A percentile compares a stretch with the other conserved stretches of the same genome.
Evolutionary conservation across 2,888 invertebrate genomes (phyloP).

Genomic region (Oligia strigilis): DNA sequence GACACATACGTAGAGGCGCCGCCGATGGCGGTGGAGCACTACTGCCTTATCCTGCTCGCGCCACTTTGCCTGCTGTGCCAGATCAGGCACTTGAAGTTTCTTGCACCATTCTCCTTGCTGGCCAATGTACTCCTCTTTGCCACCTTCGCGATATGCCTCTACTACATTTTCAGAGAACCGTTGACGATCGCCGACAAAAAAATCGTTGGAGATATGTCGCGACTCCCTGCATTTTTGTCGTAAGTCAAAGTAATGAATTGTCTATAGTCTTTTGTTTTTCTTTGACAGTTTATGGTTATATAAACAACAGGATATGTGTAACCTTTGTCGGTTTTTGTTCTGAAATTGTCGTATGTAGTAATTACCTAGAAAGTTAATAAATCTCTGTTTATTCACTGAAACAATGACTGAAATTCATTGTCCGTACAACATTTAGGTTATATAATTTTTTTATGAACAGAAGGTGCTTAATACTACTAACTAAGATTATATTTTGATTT

Average conservation of each 20-base stretch:
- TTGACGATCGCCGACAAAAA: constrained; percentile 86
- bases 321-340: not conserved
- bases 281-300: not conserved
- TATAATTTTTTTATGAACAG: too few relatives aligned
- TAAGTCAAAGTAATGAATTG: constrained; percentile 71
- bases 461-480: not conserved
- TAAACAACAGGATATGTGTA: not conserved
- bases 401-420: not conserved
- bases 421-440: too few relatives aligned
- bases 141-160: constrained; percentile 95
- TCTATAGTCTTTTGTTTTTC: constrained; percentile 2
- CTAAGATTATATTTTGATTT: not conserved
- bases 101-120: constrained; percentile 96
- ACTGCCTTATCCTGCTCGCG: constrained; percentile 81
- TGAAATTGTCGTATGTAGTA: not conserved
- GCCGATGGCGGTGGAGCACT: constrained; percentile 81
- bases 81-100: constrained; percentile 94
- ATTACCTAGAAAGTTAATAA: not conserved
- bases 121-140: constrained; percentile 95
- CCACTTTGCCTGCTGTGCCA: constrained; percentile 85
- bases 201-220: constrained; percentile 87
- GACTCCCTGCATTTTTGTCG: constrained; percentile 96
- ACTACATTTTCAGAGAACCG: constrained; percentile 93
- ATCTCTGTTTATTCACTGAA: not conserved
- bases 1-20: constrained; percentile 80